Evolutionary conservation across 2,888 invertebrate genomes (phyloP), one percentile per base, ranked within the genome.

Genomic region (Nymphalis c-album): DNA sequence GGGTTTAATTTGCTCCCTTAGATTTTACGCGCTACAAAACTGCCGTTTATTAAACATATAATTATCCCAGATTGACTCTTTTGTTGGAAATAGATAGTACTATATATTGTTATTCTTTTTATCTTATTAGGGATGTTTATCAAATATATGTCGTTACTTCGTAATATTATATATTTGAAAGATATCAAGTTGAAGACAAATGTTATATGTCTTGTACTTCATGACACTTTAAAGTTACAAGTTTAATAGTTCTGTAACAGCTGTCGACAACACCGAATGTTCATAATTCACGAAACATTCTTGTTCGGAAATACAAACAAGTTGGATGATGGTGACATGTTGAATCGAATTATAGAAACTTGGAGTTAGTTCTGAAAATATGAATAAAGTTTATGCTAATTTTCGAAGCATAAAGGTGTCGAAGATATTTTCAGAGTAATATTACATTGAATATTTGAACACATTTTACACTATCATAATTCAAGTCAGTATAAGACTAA

Each of bases 241-340:
- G 46, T 69, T 57, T 63, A 63, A 69, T 70, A 64, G 69, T 73
- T 71, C 51, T 26, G 64, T 48, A 61, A 31, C 70, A 68, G 70
- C 66, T 71, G 70, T 64, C 62, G 71, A 66, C 70, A 70, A 61
- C 62, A 61, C 68, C 61, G 60, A 71, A 62, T 73, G 69, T 50
- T 71, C 64, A 62, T 68, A 73, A 71, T 70, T 71, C 71, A 71
- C 61, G 70, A 59, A 68, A 69, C 70, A 71, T 67, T 67, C 63
- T 50, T 61, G 62, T 70, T 70, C 66, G 51, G 65, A 65, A 50
- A 70, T 70, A 68, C 65, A 68, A 70, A 70, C 65, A 71, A 71
- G 60, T 68, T 62, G 58, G 57, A 60, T 50, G 69, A 60, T 67
- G 67, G 61, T 67, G 70, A 70, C 70, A 64, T 67, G 69, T 67